Evolutionary conservation across 2,113 vertebrate genomes (phyloP).

Genomic region (Shinisaurus crocodilurus): DNA sequence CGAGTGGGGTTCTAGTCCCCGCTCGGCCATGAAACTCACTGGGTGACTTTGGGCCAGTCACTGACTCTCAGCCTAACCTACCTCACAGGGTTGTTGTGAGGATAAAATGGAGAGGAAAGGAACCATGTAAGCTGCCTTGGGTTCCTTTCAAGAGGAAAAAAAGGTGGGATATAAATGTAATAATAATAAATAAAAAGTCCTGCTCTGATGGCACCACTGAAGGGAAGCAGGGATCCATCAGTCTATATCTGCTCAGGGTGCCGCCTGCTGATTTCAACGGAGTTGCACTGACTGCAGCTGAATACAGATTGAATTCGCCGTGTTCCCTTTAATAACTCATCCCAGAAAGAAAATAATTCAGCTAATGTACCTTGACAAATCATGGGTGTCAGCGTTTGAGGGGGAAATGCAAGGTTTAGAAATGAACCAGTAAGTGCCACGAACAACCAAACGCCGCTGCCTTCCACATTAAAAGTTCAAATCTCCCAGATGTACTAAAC

Average conservation of each 20-base stretch:
- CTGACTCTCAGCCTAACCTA: too few species aligned
- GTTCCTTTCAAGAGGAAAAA: too few species aligned
- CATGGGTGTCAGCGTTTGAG: conserved; percentile 4
- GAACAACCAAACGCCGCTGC: neutral
- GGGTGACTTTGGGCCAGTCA: too few species aligned
- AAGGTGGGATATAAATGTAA: too few species aligned
- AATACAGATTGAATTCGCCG: conserved; percentile 2
- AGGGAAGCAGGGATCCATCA: neutral
- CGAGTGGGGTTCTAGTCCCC: too few species aligned
- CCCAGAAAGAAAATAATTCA: conserved; percentile 29
- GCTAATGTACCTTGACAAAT: conserved; percentile 35
- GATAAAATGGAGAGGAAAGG: too few species aligned
- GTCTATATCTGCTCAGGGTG: neutral
- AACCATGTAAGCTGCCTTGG: too few species aligned
- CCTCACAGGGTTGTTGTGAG: too few species aligned
- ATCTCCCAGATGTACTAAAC: neutral
- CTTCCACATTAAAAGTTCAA: neutral
- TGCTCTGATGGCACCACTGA: neutral
- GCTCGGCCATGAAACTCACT: too few species aligned
- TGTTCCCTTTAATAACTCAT: neutral
- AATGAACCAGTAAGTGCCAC: neutral
- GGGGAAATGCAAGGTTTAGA: neutral
- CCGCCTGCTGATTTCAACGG: neutral
- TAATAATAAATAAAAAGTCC: too few species aligned
- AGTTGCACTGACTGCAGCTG: conserved; percentile 28